Evolutionary conservation across 2,113 vertebrate species (phyloP).

Genomic region (Hemiprocne comata): DNA sequence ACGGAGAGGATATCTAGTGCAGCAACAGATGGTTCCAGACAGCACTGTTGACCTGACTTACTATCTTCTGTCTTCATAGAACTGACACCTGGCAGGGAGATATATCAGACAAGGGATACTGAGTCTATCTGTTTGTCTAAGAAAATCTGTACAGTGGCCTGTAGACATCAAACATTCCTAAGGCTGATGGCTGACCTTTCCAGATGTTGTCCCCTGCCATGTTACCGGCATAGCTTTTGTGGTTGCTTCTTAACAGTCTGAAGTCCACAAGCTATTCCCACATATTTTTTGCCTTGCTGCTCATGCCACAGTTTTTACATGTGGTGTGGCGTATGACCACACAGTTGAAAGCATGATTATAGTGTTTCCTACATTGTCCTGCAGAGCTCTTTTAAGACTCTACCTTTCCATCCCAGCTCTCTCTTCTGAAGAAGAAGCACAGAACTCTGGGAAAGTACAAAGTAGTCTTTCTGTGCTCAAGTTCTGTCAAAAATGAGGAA

Average conservation of each 20-base stretch:
- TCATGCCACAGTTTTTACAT: background rate
- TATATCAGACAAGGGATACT: background rate
- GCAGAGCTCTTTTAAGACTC: background rate
- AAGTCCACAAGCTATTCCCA: background rate
- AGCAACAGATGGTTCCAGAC: background rate
- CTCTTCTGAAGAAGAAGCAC: background rate
- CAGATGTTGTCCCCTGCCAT: background rate
- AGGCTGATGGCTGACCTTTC: background rate
- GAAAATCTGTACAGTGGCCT: background rate
- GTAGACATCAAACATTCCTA: background rate
- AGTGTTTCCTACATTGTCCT: background rate
- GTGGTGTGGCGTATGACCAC: background rate
- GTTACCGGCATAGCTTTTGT: background rate
- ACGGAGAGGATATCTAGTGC: accelerated
- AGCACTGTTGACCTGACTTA: background rate
- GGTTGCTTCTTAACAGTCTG: background rate
- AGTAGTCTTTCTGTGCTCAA: background rate
- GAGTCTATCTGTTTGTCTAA: background rate
- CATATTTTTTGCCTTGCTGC: background rate
- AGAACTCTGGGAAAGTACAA: background rate
- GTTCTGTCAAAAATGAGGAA: background rate
- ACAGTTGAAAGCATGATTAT: background rate
- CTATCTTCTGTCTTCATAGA: background rate
- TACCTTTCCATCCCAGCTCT: background rate
- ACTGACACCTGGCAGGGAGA: background rate